phyloP scores from a whole-genome alignment of 2,888 invertebrate genomes.

The Tenthredo livida region DNA sequence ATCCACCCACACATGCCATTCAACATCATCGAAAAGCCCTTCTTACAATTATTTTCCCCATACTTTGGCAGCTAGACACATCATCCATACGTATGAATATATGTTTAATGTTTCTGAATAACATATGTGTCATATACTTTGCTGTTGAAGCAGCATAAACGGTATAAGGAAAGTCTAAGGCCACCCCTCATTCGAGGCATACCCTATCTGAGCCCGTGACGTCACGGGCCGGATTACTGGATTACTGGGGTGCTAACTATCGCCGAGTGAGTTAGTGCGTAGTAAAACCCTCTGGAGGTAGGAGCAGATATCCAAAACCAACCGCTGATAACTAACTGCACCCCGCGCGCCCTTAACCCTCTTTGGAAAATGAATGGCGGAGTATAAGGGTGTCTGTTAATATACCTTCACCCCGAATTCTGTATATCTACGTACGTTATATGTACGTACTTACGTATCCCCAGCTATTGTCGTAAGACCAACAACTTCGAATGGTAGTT shows the following conservation, averaged over 20 bases:
- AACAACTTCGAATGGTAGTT: conserved; percentile 17
- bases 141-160: neutral
- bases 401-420: neutral
- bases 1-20: neutral
- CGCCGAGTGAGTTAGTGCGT: conserved; percentile 52
- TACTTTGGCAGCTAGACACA: neutral
- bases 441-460: neutral
- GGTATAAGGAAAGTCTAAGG: neutral
- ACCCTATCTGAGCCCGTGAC: conserved; percentile 49
- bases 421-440: neutral
- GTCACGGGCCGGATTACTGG: conserved; percentile 51
- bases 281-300: conserved; percentile 48
- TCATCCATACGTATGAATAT: neutral
- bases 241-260: conserved; percentile 52
- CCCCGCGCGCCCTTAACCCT: neutral
- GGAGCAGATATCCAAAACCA: conserved; percentile 46
- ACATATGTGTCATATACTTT: neutral
- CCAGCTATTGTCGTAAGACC: conserved; percentile 22
- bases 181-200: conserved; percentile 37
- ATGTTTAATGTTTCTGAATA: neutral
- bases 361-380: conserved; percentile 10
- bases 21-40: neutral
- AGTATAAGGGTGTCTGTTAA: conserved; percentile 28
- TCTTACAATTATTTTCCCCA: neutral
- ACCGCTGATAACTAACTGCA: conserved; percentile 51